A percentile compares a stretch with the other conserved stretches of the same genome.
These are phyloP conservation scores for Plemyria rubiginata DNA, from an alignment of 2,888 invertebrate species.

Conservation along the genomic window DNA sequence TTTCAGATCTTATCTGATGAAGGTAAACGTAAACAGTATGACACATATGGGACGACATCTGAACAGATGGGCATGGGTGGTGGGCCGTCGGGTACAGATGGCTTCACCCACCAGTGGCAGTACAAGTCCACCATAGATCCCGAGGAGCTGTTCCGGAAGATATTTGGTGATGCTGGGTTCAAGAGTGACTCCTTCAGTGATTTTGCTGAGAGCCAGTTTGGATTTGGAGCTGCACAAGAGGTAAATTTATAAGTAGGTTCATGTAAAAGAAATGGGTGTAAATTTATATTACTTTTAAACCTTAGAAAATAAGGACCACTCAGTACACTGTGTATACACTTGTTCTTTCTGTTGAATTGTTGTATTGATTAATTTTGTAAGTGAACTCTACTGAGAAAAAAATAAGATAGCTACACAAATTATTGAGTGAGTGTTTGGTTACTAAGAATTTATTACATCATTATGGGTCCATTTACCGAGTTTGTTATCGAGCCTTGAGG, in stretches of 20 bases:
- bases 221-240: constrained; percentile 96
- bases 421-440: too few relatives aligned
- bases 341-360: too few relatives aligned
- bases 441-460: too few relatives aligned
- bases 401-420: too few relatives aligned
- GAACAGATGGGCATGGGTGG: constrained; percentile 93
- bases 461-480: too few relatives aligned
- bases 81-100: constrained; percentile 84
- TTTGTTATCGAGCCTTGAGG: too few relatives aligned
- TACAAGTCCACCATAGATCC: constrained; percentile 96
- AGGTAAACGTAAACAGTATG: constrained; percentile 95
- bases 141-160: constrained; percentile 97
- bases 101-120: constrained; percentile 91
- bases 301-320: neutral
- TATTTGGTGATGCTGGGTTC: constrained; percentile 95
- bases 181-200: constrained; percentile 89
- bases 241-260: constrained; percentile 66
- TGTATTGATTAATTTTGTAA: too few relatives aligned
- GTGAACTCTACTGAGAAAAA: too few relatives aligned
- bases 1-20: constrained; percentile 94
- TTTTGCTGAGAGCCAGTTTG: constrained; percentile 94
- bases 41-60: constrained; percentile 95
- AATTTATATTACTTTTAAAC: neutral
- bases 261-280: neutral
- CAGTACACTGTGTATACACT: too few relatives aligned